Percentiles rank a stretch among this genome's conserved stretches.
phyloP scores from a whole-genome alignment of 2,797 vertebrate genomes.

The Lithobates pipiens region DNA sequence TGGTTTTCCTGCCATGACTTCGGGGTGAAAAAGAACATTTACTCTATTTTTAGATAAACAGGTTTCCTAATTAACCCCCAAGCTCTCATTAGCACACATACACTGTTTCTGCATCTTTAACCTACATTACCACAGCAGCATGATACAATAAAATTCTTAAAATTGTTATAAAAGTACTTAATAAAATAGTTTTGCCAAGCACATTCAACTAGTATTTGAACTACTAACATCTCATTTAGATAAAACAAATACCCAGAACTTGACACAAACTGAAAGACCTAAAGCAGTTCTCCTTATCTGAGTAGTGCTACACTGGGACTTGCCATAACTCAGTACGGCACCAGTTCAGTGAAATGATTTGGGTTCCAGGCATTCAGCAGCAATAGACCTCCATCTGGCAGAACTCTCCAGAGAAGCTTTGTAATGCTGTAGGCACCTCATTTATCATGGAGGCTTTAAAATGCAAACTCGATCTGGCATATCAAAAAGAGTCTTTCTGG shows the following conservation, averaged over 20 bases:
- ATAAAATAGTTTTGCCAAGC: background rate
- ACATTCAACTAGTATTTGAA: background rate
- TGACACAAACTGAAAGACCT: conserved; percentile 4
- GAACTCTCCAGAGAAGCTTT: background rate
- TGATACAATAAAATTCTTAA: background rate
- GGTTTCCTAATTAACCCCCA: conserved; percentile 48
- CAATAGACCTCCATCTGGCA: conserved; percentile 34
- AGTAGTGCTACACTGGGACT: background rate
- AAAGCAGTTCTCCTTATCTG: conserved; percentile 2
- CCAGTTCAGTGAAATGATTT: background rate
- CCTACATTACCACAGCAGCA: conserved; percentile 8
- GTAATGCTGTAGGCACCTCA: background rate
- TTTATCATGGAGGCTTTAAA: conserved; percentile 16
- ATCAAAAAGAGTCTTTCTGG: conserved; percentile 1
- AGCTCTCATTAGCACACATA: conserved; percentile 43
- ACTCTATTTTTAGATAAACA: conserved; percentile 23
- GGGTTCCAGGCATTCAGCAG: background rate
- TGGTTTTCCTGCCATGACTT: conserved; percentile 24
- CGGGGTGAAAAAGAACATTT: conserved; percentile 17
- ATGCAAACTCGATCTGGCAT: conserved; percentile 8
- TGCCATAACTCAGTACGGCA: conserved; percentile 9
- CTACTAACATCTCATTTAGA: conserved; percentile 4
- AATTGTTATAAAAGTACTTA: background rate
- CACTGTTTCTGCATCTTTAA: background rate
- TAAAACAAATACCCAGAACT: conserved; percentile 1